Evolutionary conservation across 2,113 vertebrate genomes (phyloP), one percentile per base, ranked within the genome.

Genomic region (Malaclemys terrapin): DNA sequence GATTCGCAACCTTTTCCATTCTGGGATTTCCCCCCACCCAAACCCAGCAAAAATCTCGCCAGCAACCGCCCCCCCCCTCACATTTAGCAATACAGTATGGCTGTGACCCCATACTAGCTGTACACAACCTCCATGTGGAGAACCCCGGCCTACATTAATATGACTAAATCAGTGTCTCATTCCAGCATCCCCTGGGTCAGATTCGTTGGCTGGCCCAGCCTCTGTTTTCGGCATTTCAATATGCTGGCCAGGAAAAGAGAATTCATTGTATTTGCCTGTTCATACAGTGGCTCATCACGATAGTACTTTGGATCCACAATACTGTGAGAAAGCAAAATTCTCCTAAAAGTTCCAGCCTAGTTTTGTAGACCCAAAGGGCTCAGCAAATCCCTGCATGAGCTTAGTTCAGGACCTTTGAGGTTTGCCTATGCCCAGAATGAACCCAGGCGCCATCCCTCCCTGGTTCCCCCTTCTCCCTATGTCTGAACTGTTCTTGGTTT

Each of bases 181-280:
- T 95, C 94, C 93, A 93, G 56, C 56, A 82, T 24, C 69, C 56
- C 65, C 93, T 57, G 31, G 79, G 93, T 91, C 83, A 94, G 87
- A 97, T 94, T 97, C 87, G 79, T 94, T 91, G 85, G 85, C 92
- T n/a, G 59, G 75, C 87, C 89, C 93, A 94, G 42, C 20, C 82
- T 90, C 95, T 94, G 93, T 96, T 96, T 96, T 84, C 91, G 94
- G 84, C 57, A 91, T 96, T 97, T 91, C 93, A 91, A 88, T 95
- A 94, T 94, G 89, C 8, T 11, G 89, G 81, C 95, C 93, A 96
- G 94, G 90, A 97, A 95, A 89, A 72, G 35, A 22, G 19, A 72
- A 72, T 22, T 92, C 84, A 94, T 97, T 95, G 94, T 75, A 95
- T 95, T 88, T 59, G 94, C 93, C 93, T 97, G 93, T 95, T 95